Evolutionary conservation across 23 tunicate species (phyloP).

Genomic region (Diplosoma virens): DNA sequence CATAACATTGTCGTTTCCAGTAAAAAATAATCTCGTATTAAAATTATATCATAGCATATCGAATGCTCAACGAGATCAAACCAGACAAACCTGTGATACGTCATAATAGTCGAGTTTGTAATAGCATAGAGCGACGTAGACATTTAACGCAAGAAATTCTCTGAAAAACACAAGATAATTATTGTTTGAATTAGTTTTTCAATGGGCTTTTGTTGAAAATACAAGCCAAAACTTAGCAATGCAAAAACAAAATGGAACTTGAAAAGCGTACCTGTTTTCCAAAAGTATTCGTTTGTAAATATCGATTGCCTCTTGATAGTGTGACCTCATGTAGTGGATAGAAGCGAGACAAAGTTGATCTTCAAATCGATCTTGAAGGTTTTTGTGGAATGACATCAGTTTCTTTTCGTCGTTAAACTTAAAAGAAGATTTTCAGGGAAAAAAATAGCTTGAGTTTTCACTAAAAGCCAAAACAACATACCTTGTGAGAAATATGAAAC

Average conservation of each 20-base stretch:
- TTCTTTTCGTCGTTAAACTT: constrained; percentile 88
- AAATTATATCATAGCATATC: too few species aligned
- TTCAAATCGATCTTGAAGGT: constrained; percentile 90
- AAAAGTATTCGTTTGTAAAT: constrained; percentile 86
- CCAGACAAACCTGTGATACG: constrained; percentile 99
- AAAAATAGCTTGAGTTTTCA: too few species aligned
- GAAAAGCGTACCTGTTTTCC: constrained; percentile 73
- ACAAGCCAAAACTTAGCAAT: not conserved
- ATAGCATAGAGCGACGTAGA: constrained; percentile 93
- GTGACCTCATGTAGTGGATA: constrained; percentile 99
- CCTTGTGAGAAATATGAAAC: constrained; percentile 96
- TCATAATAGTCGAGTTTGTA: constrained; percentile 98
- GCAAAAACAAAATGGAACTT: not conserved
- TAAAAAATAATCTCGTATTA: too few species aligned
- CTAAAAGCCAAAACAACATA: too few species aligned
- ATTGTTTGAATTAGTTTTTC: not conserved
- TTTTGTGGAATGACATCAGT: constrained; percentile 71
- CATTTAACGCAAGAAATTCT: constrained; percentile 91
- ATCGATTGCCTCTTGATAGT: constrained; percentile 98
- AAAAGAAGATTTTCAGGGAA: constrained; percentile 8
- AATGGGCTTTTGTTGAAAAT: not conserved
- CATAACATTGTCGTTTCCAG: too few species aligned
- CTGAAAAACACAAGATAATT: constrained; percentile 38
- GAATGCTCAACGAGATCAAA: too few species aligned
- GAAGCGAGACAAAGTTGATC: constrained; percentile 97